phyloP scores from a whole-genome alignment of 2,888 invertebrate genomes.

The Athalia cordata region DNA sequence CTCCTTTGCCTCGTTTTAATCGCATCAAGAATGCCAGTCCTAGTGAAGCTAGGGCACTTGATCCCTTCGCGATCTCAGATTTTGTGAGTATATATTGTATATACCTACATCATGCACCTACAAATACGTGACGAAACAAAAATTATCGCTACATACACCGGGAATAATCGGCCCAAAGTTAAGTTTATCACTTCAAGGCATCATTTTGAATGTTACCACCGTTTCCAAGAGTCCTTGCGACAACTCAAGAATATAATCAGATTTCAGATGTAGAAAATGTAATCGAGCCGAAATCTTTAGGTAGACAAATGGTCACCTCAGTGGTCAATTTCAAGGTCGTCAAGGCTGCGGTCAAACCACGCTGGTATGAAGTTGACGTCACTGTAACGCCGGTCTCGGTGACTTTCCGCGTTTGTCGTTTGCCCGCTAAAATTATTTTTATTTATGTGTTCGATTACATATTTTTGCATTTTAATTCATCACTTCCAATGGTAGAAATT shows the following conservation, averaged over 20 bases:
- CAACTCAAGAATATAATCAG: no score
- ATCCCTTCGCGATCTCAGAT: constrained; percentile 23
- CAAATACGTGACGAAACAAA: no score
- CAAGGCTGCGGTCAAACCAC: constrained; percentile 3
- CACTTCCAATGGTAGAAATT: no score
- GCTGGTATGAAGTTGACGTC: constrained; percentile 4
- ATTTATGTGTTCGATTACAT: neutral
- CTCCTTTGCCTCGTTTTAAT: constrained; percentile 13
- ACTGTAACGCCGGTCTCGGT: neutral
- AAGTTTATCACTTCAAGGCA: no score
- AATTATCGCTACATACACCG: neutral
- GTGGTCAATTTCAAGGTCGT: constrained; percentile 6
- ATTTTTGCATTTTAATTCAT: neutral
- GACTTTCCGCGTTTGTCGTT: neutral
- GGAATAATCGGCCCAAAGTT: no score
- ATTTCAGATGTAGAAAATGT: no score
- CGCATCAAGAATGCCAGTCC: constrained; percentile 14
- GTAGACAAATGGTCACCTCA: neutral
- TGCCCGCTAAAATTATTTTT: neutral
- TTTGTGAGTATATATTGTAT: constrained; percentile 15
- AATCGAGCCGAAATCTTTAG: no score
- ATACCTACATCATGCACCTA: neutral
- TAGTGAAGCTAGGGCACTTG: neutral
- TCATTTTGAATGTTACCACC: no score
- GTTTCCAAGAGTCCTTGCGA: no score